phyloP scores from a whole-genome alignment of 2,113 vertebrate species.

The Pedetes capensis region DNA sequence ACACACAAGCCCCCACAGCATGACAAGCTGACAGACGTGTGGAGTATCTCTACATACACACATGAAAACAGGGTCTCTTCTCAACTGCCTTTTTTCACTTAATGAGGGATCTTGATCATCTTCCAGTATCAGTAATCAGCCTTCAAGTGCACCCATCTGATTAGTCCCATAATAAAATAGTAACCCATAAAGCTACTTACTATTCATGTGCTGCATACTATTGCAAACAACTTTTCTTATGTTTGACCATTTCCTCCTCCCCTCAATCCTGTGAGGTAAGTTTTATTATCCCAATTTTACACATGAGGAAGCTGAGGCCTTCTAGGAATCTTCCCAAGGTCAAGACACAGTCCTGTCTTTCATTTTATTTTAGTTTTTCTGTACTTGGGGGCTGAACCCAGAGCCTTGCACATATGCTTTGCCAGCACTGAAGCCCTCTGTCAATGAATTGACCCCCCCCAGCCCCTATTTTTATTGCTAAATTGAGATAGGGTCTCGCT shows the following conservation, averaged over 20 bases:
- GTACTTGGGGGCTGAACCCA: too few species aligned
- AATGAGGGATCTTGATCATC: not conserved
- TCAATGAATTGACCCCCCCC: too few species aligned
- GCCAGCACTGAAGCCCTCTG: too few species aligned
- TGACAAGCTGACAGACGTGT: too few species aligned
- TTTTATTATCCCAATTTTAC: not conserved
- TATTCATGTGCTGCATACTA: not conserved
- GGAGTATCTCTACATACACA: not conserved
- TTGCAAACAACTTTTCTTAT: not conserved
- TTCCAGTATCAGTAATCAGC: not conserved
- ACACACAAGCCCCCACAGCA: too few species aligned
- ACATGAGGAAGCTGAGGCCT: not conserved
- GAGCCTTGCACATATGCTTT: too few species aligned
- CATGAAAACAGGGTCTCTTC: not conserved
- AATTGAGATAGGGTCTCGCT: too few species aligned
- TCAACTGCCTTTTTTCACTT: not conserved
- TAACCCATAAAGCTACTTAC: not conserved
- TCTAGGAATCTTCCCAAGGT: not conserved
- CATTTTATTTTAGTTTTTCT: too few species aligned
- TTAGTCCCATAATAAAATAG: not conserved
- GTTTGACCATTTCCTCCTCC: not conserved
- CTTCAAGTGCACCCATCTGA: not conserved
- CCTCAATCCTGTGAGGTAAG: fast-evolving
- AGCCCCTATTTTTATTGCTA: too few species aligned
- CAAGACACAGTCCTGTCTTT: not conserved